Base-by-base conservation (phyloP, 2,888 invertebrate genomes). In the Macrophya alboannulata region DNA sequence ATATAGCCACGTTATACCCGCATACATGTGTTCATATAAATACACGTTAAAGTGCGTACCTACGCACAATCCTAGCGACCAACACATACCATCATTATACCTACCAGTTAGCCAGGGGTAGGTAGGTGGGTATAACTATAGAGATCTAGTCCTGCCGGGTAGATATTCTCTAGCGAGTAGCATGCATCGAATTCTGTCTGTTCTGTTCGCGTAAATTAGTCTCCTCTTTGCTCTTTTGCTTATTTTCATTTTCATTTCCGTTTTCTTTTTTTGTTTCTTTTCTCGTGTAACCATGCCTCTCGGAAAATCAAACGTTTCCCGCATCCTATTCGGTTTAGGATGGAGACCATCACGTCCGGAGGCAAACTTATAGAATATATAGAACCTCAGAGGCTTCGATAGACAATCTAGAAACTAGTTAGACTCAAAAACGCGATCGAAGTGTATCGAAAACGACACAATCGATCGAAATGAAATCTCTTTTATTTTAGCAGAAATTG, bases 1-100 rank as follows among this genome's bases (percentile, higher is more conserved):
- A 92, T 81, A 81, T 43, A 81, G 59, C 81, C 45, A 31, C 40
- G 81, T 81, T 81, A 81, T 37, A 43, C 81, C 72, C 17, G 43
- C 37, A 62, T 81, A 81, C 62, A 62, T 55, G 59, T 79, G 71
- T n/a, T 37, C 37, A 71, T 71, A 71, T 71, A 37, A 71, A 71
- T 62, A 62, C 72, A 77, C 77, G 77, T 55, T 48, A 55, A 51
- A 48, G 31, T 77, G 77, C 51, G 45, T 74, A 45, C 43, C 72
- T 43, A 74, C 68, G 68, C 37, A 37, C 68, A 68, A 37, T 37
- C 37, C 31, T 68, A 12, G 68, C 37, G 15, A 68, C 68, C 15
- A 31, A 37, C 68, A 37, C 68, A 62, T 10, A 62, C 68, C 15
- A 37, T 6, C 37, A 31, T 68, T 37, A 25, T 68, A 25, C 15